phyloP scores from a whole-genome alignment of 1,140 invertebrate genomes.

The Mya arenaria region DNA sequence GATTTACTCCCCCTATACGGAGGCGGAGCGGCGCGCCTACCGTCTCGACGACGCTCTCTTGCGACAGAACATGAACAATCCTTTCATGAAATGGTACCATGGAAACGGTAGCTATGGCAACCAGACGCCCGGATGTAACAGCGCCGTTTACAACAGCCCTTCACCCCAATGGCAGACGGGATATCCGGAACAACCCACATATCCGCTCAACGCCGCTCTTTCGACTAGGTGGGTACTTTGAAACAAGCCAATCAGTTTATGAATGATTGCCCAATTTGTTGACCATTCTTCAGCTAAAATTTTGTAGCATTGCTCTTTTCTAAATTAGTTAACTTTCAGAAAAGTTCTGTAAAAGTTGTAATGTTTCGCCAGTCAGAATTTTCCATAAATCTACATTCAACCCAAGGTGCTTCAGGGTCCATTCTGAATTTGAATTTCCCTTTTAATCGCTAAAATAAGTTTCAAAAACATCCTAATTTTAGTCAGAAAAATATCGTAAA shows the following conservation, averaged over 20 bases:
- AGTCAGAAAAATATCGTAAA: background rate
- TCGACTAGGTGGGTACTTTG: slow-evolving; percentile 26
- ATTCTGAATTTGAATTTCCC: background rate
- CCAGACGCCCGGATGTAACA: slow-evolving; percentile 61
- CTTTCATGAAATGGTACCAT: slow-evolving; percentile 78
- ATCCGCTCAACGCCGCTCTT: slow-evolving; percentile 55
- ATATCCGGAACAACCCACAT: slow-evolving; percentile 67
- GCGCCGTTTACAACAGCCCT: slow-evolving; percentile 63
- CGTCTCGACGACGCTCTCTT: slow-evolving; percentile 76
- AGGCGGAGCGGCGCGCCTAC: slow-evolving; percentile 76
- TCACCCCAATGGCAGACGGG: slow-evolving; percentile 70
- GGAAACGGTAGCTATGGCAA: slow-evolving; percentile 62
- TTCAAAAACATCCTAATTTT: background rate
- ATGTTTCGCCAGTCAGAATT: too few relatives aligned
- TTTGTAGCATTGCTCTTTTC: background rate
- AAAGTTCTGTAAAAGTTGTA: too few relatives aligned
- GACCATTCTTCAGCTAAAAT: background rate
- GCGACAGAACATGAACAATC: slow-evolving; percentile 78
- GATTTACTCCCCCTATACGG: slow-evolving; percentile 78
- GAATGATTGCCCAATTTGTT: background rate
- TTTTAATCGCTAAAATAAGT: background rate
- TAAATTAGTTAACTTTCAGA: background rate
- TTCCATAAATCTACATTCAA: too few relatives aligned
- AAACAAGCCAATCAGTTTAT: background rate
- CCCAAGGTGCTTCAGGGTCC: too few relatives aligned